Evolutionary conservation across 2,113 vertebrate genomes (phyloP).

Genomic region (Stercorarius parasiticus): DNA sequence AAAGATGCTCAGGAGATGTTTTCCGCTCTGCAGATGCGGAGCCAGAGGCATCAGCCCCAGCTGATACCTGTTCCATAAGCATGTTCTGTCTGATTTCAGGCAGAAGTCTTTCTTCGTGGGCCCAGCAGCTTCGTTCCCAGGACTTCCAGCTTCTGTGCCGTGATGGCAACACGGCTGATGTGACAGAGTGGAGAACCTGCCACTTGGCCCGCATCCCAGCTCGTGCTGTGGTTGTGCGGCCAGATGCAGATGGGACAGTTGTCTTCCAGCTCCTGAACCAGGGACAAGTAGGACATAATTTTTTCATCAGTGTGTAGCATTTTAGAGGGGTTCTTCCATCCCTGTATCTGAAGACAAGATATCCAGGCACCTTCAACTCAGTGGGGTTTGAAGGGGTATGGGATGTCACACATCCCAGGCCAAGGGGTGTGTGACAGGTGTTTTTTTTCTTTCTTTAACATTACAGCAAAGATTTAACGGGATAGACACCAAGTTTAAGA

Average conservation of each 20-base stretch:
- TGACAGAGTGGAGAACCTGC: slow-evolving; percentile 81
- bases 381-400: not conserved
- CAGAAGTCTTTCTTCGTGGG: slow-evolving; percentile 72
- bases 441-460: not conserved
- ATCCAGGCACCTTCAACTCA: not conserved
- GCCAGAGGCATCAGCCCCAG: not conserved
- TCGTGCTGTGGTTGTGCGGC: slow-evolving; percentile 81
- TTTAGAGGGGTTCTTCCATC: not conserved
- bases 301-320: not conserved
- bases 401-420: not conserved
- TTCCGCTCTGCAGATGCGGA: not conserved
- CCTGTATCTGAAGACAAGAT: not conserved
- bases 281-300: slow-evolving; percentile 77
- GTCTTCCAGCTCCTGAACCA: slow-evolving; percentile 83
- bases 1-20: not conserved
- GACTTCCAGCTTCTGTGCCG: slow-evolving; percentile 89
- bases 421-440: not conserved
- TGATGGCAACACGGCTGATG: slow-evolving; percentile 74
- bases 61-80: not conserved
- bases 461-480: slow-evolving; percentile 72
- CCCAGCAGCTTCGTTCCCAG: slow-evolving; percentile 57
- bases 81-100: slow-evolving; percentile 67
- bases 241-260: slow-evolving; percentile 63
- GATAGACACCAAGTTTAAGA: slow-evolving; percentile 75
- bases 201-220: slow-evolving; percentile 85